A percentile compares a stretch with the other conserved stretches of the same genome.
These are phyloP conservation scores for Gadopsis bispinosus DNA, from an alignment of 2,797 vertebrate species.

Conservation along the genomic window DNA sequence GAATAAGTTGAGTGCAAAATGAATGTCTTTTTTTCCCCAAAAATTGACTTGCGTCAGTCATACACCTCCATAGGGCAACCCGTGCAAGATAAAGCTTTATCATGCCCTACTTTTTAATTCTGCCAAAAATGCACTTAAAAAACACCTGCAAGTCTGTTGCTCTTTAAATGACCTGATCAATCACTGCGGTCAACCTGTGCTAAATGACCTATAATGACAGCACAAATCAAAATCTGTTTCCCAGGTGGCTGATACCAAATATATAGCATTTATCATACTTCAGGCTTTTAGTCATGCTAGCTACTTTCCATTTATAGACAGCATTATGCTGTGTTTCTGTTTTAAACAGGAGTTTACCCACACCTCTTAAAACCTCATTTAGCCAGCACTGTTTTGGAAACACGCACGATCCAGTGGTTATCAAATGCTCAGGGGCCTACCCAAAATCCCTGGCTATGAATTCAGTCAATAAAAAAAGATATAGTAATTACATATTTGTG, in stretches of 20 bases:
- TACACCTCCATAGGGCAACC: constrained; percentile 77
- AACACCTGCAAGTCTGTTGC: constrained; percentile 31
- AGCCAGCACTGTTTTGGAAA: constrained; percentile 42
- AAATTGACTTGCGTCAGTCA: constrained; percentile 53
- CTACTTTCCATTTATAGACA: constrained; percentile 31
- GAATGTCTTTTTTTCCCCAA: constrained; percentile 40
- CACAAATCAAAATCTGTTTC: constrained; percentile 30
- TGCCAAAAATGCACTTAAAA: constrained; percentile 34
- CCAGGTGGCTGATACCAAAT: constrained; percentile 28
- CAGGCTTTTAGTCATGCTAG: constrained; percentile 17
- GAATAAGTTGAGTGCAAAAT: constrained; percentile 83
- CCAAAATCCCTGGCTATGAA: constrained; percentile 30
- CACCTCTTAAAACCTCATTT: constrained; percentile 30
- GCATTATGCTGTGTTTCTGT: constrained; percentile 21
- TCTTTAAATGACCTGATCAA: constrained; percentile 30
- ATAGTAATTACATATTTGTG: background rate
- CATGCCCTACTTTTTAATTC: constrained; percentile 38
- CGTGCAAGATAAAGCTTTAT: constrained; percentile 48
- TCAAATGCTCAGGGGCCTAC: constrained; percentile 36
- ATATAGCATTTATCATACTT: constrained; percentile 22
- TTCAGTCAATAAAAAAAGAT: constrained; percentile 17
- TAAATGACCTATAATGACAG: constrained; percentile 31
- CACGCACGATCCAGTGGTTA: constrained; percentile 70
- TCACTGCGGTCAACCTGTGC: background rate
- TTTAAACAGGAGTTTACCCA: constrained; percentile 9